phyloP scores from a whole-genome alignment of 2,113 vertebrate species.

The Ahaetulla prasina region DNA sequence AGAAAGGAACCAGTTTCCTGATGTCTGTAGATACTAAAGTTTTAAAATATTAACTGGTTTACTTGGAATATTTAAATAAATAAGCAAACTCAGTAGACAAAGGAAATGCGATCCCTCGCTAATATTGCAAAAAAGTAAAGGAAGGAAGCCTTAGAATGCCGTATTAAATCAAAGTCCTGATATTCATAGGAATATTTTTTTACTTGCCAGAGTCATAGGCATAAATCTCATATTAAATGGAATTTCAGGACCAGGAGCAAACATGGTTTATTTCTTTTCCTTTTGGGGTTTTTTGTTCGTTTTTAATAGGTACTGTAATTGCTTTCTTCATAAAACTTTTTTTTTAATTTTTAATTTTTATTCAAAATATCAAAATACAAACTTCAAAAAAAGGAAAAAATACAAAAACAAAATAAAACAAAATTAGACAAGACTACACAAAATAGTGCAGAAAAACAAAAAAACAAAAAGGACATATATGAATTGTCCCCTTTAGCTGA shows the following conservation, averaged over 20 bases:
- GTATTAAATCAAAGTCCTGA: not conserved
- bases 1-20: not conserved
- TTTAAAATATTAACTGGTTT: not conserved
- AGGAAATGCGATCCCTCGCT: not conserved
- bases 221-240: not conserved
- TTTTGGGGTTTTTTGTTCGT: not conserved
- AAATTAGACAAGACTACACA: not conserved
- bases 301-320: not conserved
- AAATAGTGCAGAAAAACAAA: not conserved
- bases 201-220: not conserved
- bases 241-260: not conserved
- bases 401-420: not conserved
- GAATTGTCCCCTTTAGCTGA: not conserved
- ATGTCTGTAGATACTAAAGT: not conserved
- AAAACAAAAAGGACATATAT: not conserved
- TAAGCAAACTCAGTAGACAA: not conserved
- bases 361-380: not conserved
- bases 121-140: not conserved
- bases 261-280: not conserved
- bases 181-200: not conserved
- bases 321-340: not conserved
- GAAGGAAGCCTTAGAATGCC: not conserved
- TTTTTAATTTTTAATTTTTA: not conserved
- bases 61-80: not conserved
- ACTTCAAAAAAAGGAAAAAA: not conserved